These are phyloP conservation scores for Slavum lentiscoides DNA, from an alignment of 2,888 invertebrate genomes.

Conservation along the genomic window DNA sequence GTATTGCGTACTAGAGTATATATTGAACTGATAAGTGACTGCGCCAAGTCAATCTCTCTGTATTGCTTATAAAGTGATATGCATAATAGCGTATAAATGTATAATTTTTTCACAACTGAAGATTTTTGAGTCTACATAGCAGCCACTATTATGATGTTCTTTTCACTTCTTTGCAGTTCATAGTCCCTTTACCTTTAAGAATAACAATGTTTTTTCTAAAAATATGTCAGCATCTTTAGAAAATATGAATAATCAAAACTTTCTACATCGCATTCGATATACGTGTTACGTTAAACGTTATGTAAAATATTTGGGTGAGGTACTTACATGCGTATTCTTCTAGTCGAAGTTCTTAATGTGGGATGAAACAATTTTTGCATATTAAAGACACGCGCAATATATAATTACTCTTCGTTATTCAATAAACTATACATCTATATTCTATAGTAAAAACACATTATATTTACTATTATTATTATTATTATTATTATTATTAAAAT, in stretches of 20 bases:
- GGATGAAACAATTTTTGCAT: slow-evolving; percentile 20
- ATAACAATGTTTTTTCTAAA: slow-evolving; percentile 2
- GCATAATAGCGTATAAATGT: no score
- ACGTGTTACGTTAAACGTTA: slow-evolving; percentile 43
- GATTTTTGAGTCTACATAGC: no score
- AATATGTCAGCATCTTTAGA: slow-evolving; percentile 35
- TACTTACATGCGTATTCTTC: slow-evolving; percentile 15
- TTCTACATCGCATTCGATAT: slow-evolving; percentile 16
- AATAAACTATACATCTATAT: not conserved
- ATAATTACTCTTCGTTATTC: slow-evolving; percentile 10
- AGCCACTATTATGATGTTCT: no score
- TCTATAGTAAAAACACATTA: not conserved
- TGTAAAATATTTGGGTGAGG: slow-evolving; percentile 48
- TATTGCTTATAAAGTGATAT: no score
- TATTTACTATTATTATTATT: no score
- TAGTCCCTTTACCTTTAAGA: not conserved
- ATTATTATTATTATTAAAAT: not conserved
- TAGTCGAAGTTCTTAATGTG: slow-evolving; percentile 34
- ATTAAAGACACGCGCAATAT: not conserved
- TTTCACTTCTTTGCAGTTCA: no score
- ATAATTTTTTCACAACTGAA: no score
- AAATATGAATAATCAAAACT: slow-evolving; percentile 45
- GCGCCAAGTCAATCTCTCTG: no score
- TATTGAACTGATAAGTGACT: no score
- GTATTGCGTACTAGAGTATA: no score